These are phyloP conservation scores for Dromococcyx pavoninus DNA, from an alignment of 2,797 vertebrate species.

Conservation along the genomic window DNA sequence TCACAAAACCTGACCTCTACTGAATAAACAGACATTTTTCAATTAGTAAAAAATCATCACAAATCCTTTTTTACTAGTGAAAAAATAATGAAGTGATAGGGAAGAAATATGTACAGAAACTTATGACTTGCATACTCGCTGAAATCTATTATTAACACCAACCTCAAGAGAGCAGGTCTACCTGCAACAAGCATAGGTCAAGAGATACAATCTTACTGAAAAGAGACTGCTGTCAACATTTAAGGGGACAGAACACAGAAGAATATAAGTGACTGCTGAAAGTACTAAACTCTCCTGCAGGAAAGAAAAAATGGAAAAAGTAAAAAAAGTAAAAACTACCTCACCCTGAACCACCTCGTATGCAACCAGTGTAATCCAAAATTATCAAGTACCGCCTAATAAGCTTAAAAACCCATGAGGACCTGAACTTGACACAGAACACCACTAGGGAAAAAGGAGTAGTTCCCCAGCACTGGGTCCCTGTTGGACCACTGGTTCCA, in stretches of 20 bases:
- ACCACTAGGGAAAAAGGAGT: rapidly evolving
- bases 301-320: background rate
- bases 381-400: background rate
- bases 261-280: background rate
- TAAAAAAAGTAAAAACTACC: background rate
- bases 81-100: background rate
- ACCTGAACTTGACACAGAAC: background rate
- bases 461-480: rapidly evolving
- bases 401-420: background rate
- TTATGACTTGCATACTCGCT: background rate
- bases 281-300: background rate
- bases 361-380: background rate
- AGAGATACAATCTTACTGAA: rapidly evolving
- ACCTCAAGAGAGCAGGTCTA: background rate
- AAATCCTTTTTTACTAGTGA: background rate
- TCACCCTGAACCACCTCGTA: background rate
- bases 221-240: background rate
- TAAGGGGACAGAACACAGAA: background rate
- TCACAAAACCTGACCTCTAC: background rate
- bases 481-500: background rate
- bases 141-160: background rate
- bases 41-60: background rate
- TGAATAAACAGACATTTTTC: background rate
- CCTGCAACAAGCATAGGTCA: background rate
- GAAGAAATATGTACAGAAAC: background rate